Evolutionary conservation across 1,140 invertebrate genomes (phyloP), one percentile per base, ranked within the genome.

Genomic region (Nylanderia fulva): DNA sequence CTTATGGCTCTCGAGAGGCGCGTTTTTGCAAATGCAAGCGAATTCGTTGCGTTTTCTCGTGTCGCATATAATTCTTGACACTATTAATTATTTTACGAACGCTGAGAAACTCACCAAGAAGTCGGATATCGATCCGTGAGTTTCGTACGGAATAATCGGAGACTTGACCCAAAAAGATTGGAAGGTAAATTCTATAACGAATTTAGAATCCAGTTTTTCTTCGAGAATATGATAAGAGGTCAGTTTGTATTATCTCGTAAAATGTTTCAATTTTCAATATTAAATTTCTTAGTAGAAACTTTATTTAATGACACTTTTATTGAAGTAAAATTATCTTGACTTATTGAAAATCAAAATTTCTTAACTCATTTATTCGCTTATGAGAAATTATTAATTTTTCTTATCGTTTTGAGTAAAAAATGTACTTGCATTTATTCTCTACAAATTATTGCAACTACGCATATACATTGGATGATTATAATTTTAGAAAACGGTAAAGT

Each of bases 141-240:
- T 79, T 36, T 79, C 5, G 21, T 9, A 8, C 0, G 21, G 6
- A n/a, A 18, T 54, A 54, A 45, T 68, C 18, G 13, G 39, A 24
- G 21, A 68, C 36, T 66, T 66, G 33, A 66, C 42, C 39, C 27
- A 11, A 15, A n/a, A 0, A 36, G 24, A 18, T 15, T 60, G 33
- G 15, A 48, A 48, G 39, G 15, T 27, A 9, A 33, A 15, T 64
- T 21, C 13, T 21, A 8, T 76, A 66, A 66, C 5, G 42, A 77
- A 45, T 64, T 64, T 64, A 64, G 13, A 48, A n/a, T 71, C 18
- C 13, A 77, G 15, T 77, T 76, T 66, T 66, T 1, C n/a, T 24
- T 77, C n/a, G 18, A 48, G 45, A 66, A 66, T 52, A 5, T 29
- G 3, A 21, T 8, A 4, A 18, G 36, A 66, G 45, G 8, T 77